These are phyloP conservation scores for Cairina moschata DNA, from an alignment of 2,113 vertebrate species.

Conservation along the genomic window DNA sequence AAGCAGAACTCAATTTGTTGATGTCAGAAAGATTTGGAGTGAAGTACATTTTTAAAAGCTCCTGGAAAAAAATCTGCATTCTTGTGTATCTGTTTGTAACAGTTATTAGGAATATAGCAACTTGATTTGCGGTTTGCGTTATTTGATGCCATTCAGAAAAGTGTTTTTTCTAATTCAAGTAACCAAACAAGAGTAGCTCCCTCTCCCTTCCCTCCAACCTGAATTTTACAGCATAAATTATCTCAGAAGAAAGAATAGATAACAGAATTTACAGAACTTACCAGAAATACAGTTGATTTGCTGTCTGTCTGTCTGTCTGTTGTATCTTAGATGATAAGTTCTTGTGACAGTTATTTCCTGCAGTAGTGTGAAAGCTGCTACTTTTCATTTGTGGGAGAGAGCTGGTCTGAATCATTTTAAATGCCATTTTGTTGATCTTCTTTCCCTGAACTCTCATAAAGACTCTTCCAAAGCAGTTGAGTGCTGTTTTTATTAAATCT, in stretches of 20 bases:
- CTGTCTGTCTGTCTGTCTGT: not conserved
- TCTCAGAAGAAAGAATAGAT: not conserved
- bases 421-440: not conserved
- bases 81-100: not conserved
- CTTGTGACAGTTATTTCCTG: not conserved
- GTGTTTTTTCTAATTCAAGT: not conserved
- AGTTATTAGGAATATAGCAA: not conserved
- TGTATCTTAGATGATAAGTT: not conserved
- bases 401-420: slow-evolving; percentile 13
- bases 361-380: not conserved
- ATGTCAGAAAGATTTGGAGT: not conserved
- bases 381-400: not conserved
- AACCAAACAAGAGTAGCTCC: not conserved
- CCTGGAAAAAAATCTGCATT: not conserved
- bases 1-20: not conserved
- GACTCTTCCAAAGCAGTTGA: not conserved
- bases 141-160: not conserved
- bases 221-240: not conserved
- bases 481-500: slow-evolving; percentile 7
- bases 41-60: not conserved
- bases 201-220: not conserved
- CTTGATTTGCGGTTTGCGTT: not conserved
- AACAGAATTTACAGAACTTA: not conserved
- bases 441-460: slow-evolving; percentile 18
- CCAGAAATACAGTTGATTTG: not conserved